Evolutionary conservation across 2,797 vertebrate genomes (phyloP).

Genomic region (Manis crassicaudata): DNA sequence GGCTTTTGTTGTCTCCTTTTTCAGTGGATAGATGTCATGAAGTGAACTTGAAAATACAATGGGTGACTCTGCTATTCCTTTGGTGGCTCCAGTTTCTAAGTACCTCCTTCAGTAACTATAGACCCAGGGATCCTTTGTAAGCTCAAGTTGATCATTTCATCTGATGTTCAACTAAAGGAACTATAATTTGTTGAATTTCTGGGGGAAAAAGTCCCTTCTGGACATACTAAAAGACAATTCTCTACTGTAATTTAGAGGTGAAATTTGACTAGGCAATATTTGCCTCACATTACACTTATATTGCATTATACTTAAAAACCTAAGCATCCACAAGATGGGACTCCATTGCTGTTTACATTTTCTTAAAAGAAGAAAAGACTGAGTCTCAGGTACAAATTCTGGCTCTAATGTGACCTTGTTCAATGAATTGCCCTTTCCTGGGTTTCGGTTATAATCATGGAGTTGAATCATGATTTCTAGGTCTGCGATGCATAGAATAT

Average conservation of each 20-base stretch:
- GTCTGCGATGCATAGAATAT: neutral
- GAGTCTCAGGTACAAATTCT: constrained; percentile 35
- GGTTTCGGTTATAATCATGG: neutral
- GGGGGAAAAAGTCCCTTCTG: neutral
- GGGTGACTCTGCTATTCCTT: neutral
- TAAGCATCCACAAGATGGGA: neutral
- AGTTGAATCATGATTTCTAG: neutral
- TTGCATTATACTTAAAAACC: constrained; percentile 10
- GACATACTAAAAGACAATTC: neutral
- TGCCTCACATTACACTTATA: neutral
- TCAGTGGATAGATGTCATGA: neutral
- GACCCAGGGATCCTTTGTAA: neutral
- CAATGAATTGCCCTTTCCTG: neutral
- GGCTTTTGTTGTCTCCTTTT: neutral
- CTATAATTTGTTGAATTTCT: neutral
- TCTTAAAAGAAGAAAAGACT: constrained; percentile 8
- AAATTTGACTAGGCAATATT: neutral
- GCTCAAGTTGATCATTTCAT: neutral
- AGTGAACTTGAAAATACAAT: neutral
- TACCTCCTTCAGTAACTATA: neutral
- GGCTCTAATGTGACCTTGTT: neutral
- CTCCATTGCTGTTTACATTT: neutral
- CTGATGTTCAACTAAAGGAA: constrained; percentile 9
- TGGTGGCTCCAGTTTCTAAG: neutral
- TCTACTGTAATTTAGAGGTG: neutral